Evolutionary conservation across 2,888 invertebrate species (phyloP), one percentile per base, ranked within the genome.

Genomic region (Drosophila mercatorum): DNA sequence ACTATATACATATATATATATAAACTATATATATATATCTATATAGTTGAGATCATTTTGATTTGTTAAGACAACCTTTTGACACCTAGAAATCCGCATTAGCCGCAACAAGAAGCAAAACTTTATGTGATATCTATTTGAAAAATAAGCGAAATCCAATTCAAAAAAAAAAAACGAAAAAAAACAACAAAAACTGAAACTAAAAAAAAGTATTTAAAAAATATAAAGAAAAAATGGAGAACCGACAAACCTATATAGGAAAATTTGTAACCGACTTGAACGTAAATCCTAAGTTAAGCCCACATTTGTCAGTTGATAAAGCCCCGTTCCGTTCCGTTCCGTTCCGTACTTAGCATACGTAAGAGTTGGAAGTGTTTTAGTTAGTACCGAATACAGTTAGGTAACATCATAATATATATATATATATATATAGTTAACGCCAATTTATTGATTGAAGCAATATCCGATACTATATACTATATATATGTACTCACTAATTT

Each of bases 81-180:
- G 61, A 68, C 77, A 51, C 64, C 46, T 53, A 41, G 38, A 69
- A 81, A 83, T 78, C 71, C 81, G 81, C 63, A 83, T 71, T 62
- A 80, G 57, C 70, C 80, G 73, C 70, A 78, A 77, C 68, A 72
- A 75, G 68, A 65, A 77, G 74, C 80, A 81, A 75, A 85, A 82
- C 78, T 77, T 78, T 75, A 80, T 81, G 82, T 80, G 75, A 87
- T 89, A 80, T 80, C 79, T 83, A 82, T 83, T 81, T 76, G 78
- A 90, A 89, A 89, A 84, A 87, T 84, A 83, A 86, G 68, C 72
- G 74, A 81, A 83, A 69, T 57, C 55, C 49, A 68, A 71, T 64
- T 55, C 57, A 72, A 67, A 69, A 44, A 31, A 10, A 12, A 65
- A 57, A 38, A 43, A 53, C 31, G 57, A 38, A 43, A 53, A 64